phyloP scores from a whole-genome alignment of 2,113 vertebrate species.

The Dinomys branickii region DNA sequence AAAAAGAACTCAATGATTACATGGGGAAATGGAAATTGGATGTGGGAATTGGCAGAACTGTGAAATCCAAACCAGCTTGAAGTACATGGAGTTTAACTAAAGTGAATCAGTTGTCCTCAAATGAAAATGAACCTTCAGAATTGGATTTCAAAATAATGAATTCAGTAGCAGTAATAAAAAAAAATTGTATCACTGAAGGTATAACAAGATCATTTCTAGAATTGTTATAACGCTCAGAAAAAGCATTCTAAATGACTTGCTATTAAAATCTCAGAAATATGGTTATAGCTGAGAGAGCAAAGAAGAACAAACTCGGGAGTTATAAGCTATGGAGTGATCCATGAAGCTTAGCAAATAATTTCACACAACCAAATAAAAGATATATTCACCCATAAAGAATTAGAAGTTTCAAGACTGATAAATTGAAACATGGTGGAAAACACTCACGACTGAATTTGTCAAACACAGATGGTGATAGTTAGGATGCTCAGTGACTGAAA shows the following conservation, averaged over 20 bases:
- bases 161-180: background rate
- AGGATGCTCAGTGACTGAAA: too few species aligned
- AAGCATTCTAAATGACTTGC: background rate
- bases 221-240: background rate
- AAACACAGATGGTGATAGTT: too few species aligned
- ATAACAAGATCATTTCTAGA: background rate
- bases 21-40: background rate
- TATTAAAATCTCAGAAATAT: background rate
- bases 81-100: background rate
- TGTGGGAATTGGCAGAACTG: background rate
- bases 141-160: background rate
- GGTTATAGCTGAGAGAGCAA: background rate
- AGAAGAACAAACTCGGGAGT: background rate
- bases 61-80: background rate
- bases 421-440: background rate
- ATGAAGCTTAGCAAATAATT: background rate
- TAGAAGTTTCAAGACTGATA: background rate
- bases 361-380: background rate
- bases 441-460: background rate
- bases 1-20: background rate
- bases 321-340: background rate
- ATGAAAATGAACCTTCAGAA: slow-evolving; percentile 1
- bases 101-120: background rate
- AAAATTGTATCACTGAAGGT: background rate
- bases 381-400: background rate